Percentiles rank a stretch among this genome's conserved stretches.
Conservation (phyloP, 2,888 invertebrate genomes). For the Noctuana brunneofusca region DNA sequence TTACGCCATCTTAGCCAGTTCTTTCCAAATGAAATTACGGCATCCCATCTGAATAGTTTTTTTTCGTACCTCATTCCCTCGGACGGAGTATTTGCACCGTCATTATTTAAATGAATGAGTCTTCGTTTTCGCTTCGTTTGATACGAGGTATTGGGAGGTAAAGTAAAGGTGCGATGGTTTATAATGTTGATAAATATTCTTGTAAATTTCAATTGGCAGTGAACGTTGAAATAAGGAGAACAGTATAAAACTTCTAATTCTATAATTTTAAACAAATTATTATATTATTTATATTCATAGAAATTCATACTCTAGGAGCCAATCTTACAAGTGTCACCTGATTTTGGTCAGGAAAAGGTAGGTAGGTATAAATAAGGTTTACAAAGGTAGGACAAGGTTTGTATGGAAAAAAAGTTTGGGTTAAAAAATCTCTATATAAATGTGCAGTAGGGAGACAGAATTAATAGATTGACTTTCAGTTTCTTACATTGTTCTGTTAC, state of each 20-base stretch:
- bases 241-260: neutral
- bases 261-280: no score
- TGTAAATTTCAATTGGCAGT: neutral
- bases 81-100: constrained; percentile 30
- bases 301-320: no score
- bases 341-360: no score
- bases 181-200: constrained; percentile 3
- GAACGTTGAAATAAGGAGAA: neutral
- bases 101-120: constrained; percentile 35
- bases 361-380: no score
- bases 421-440: no score
- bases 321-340: no score
- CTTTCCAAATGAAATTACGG: constrained; percentile 32
- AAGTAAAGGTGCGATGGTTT: constrained; percentile 9
- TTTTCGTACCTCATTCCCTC: constrained; percentile 21
- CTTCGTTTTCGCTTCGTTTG: constrained; percentile 23
- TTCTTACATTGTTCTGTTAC: no score
- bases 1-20: constrained; percentile 14
- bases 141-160: constrained; percentile 11
- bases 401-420: no score
- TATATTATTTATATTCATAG: no score
- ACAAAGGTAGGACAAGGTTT: no score
- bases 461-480: no score
- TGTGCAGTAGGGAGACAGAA: no score
- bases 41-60: constrained; percentile 35